Conservation (phyloP, 2,113 vertebrate genomes). For the Otocyon megalotis region DNA sequence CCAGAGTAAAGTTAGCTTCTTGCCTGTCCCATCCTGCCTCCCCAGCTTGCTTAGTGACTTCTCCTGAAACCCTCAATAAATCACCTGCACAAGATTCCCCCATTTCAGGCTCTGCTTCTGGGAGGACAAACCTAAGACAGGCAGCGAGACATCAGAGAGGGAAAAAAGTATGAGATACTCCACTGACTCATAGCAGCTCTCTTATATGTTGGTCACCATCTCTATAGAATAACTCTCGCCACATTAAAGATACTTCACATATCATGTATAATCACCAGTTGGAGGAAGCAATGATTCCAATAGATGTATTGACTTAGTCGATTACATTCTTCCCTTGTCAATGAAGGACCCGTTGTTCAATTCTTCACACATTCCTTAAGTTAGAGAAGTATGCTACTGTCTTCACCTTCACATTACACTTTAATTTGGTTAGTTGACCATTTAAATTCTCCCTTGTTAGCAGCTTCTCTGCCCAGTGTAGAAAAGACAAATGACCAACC, state of each 20-base stretch:
- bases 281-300: not conserved
- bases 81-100: no score
- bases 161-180: not conserved
- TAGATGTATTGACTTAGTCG: not conserved
- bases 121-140: not conserved
- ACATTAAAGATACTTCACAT: slow-evolving; percentile 2
- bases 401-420: not conserved
- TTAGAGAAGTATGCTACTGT: not conserved
- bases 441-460: slow-evolving; percentile 50
- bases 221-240: not conserved
- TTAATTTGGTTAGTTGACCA: slow-evolving; percentile 39
- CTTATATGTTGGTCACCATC: not conserved
- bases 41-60: not conserved
- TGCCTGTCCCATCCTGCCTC: not conserved
- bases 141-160: not conserved
- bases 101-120: not conserved
- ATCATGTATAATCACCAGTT: not conserved
- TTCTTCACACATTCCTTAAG: not conserved
- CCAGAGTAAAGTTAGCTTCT: not conserved
- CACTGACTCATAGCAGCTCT: not conserved
- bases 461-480: not conserved
- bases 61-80: not conserved
- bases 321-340: not conserved
- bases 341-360: not conserved
- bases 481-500: slow-evolving; percentile 42